Base-by-base conservation (phyloP, 2,888 invertebrate species). In the Leucozona laternaria region DNA sequence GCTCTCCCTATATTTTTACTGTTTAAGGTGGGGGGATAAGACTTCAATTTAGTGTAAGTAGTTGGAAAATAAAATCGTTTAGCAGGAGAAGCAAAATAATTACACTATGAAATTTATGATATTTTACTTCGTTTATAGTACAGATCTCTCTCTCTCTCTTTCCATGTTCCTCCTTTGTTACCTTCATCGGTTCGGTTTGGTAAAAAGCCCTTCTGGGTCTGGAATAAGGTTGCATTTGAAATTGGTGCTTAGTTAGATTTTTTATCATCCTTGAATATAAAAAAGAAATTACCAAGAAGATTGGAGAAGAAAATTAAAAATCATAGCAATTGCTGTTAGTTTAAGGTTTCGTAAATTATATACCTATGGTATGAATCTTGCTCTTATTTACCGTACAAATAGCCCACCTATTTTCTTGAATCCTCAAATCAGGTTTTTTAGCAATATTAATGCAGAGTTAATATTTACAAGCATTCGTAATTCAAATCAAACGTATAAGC, bases 31-130 rank as follows among this genome's bases (percentile, higher is more conserved):
- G 25, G 4, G 2, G 53, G 53, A 57, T 57, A 57, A 57, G 57
- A 57, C 57, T 57, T 57, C 57, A 57, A 57, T 57, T 57, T 57
- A 57, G 57, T 57, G 57, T 57, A 57, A 57, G 57, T 57, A 57
- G 57, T 53, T 57, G 5, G 57, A 31, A 57, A 57, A 57, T 57
- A 57, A 57, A 57, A 57, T 57, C 57, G 31, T 34, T 57, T 34
- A 57, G 25, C 25, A 57, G n/a, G 17, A 34, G 11, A 31, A 57
- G 17, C 8, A 31, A 57, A 57, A 57, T 57, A 57, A 57, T 57
- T 57, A 57, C 57, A 57, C 31, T 34, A 13, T 11, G 17, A 57
- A 34, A 57, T 57, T 57, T 57, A 57, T 57, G 31, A 57, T 57
- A 57, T 53, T 57, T 57, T 57, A 53, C 53, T 34, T 17, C 13